These are phyloP conservation scores for Pycnonotus jocosus DNA, from an alignment of 2,113 vertebrate species.

Conservation along the genomic window DNA sequence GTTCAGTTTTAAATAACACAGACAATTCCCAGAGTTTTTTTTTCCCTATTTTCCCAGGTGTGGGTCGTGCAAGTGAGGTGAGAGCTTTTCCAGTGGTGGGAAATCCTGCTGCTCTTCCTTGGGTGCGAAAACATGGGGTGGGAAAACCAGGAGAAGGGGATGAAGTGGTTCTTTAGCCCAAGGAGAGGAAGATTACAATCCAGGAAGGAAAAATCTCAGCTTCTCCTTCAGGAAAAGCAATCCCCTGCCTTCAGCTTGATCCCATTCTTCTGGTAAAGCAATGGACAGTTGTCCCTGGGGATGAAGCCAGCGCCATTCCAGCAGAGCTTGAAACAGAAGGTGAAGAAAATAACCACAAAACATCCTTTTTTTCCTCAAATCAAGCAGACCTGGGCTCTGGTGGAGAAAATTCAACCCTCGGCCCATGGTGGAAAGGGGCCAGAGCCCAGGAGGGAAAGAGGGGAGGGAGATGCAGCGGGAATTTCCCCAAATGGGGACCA, in stretches of 20 bases:
- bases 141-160: background rate
- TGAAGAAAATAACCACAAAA: background rate
- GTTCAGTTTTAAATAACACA: background rate
- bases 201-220: background rate
- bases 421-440: background rate
- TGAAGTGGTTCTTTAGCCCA: background rate
- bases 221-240: background rate
- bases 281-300: background rate
- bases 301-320: background rate
- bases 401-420: background rate
- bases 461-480: background rate
- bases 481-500: background rate
- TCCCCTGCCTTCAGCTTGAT: background rate
- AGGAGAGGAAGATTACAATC: background rate
- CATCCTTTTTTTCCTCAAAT: slow-evolving; percentile 30
- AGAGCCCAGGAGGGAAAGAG: background rate
- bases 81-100: background rate
- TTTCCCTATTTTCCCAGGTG: background rate
- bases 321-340: background rate
- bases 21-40: background rate
- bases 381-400: background rate
- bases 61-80: background rate
- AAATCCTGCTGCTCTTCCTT: background rate
- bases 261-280: fast-evolving
- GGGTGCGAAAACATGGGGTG: fast-evolving